Conservation (phyloP, 2,888 invertebrate genomes). For the Perizoma flavofasciatum region DNA sequence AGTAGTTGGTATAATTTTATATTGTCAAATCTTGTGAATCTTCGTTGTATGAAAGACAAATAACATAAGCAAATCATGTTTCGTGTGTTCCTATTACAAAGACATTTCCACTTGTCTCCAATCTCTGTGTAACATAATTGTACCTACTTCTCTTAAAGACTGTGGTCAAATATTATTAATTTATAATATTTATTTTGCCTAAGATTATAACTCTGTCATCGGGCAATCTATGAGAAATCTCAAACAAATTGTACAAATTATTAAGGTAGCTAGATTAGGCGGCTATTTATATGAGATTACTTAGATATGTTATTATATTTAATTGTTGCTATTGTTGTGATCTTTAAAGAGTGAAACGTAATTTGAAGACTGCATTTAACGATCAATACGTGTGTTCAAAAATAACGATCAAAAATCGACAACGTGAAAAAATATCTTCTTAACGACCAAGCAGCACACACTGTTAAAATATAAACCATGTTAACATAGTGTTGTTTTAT, state of each 20-base stretch:
- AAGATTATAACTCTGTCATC: constrained; percentile 69
- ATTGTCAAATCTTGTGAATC: constrained; percentile 48
- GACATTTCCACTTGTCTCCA: constrained; percentile 67
- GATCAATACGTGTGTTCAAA: constrained; percentile 56
- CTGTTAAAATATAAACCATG: constrained; percentile 2
- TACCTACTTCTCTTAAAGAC: constrained; percentile 74
- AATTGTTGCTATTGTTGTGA: constrained; percentile 73
- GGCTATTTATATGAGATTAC: constrained; percentile 81
- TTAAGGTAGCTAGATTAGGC: constrained; percentile 72
- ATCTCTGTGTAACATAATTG: constrained; percentile 51
- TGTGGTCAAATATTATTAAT: constrained; percentile 78
- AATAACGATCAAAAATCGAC: too few relatives aligned
- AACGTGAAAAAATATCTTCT: constrained; percentile 14
- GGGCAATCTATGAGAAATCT: constrained; percentile 64
- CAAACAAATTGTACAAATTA: constrained; percentile 81
- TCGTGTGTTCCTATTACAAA: constrained; percentile 76
- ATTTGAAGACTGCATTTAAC: constrained; percentile 79
- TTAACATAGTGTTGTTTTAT: constrained; percentile 4
- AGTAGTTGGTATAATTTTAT: constrained; percentile 43
- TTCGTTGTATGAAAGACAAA: constrained; percentile 66
- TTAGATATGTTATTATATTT: constrained; percentile 68
- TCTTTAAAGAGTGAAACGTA: constrained; percentile 63
- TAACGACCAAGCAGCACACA: constrained; percentile 13
- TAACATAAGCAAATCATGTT: constrained; percentile 59
- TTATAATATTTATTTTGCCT: constrained; percentile 77